phyloP scores from a whole-genome alignment of 2,797 vertebrate species.

The Sebastiscus albofasciatus region DNA sequence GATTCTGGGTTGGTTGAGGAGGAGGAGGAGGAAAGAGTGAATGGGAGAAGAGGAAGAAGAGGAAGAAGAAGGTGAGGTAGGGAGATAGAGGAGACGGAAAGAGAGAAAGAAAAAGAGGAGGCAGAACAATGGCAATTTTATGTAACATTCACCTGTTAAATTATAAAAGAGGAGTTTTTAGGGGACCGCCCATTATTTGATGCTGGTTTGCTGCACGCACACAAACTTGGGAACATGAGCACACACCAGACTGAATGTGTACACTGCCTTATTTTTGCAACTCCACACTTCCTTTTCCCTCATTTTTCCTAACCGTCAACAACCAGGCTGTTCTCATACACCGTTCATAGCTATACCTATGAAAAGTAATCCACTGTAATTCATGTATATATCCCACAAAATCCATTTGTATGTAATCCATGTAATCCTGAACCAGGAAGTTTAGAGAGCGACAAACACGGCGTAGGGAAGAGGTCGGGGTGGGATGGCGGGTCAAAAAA shows the following conservation, averaged over 20 bases:
- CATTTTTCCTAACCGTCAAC: background rate
- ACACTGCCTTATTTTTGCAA: background rate
- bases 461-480: too few relatives aligned
- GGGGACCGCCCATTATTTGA: background rate
- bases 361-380: too few relatives aligned
- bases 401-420: too few relatives aligned
- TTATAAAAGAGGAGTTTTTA: conserved; percentile 53
- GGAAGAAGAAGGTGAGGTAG: background rate
- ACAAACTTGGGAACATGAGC: background rate
- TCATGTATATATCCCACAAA: too few relatives aligned
- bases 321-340: too few relatives aligned
- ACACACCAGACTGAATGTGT: background rate
- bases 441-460: too few relatives aligned
- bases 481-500: too few relatives aligned
- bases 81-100: background rate
- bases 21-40: background rate
- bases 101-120: conserved; percentile 1
- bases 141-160: conserved; percentile 49
- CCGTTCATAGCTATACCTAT: too few relatives aligned
- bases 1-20: conserved; percentile 6
- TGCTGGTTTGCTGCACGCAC: background rate
- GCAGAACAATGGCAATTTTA: conserved; percentile 19
- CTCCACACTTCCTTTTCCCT: background rate
- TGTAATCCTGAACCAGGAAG: too few relatives aligned
- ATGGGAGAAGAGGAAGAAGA: background rate